These are phyloP conservation scores for Portunus trituberculatus DNA, from an alignment of 1,140 invertebrate genomes.

Conservation along the genomic window DNA sequence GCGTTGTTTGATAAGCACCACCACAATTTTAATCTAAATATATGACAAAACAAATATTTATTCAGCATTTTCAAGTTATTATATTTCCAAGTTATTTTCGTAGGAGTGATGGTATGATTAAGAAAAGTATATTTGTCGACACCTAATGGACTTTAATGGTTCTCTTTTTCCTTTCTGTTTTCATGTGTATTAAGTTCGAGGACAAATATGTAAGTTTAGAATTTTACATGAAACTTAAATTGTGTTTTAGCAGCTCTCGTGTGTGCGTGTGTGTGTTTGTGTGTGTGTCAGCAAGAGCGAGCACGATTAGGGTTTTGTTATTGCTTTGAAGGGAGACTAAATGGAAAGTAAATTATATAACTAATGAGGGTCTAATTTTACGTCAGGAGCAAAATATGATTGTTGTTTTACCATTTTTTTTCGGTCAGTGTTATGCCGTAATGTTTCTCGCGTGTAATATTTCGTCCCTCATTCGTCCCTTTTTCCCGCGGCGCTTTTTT, in stretches of 20 bases:
- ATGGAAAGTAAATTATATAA: slow-evolving; percentile 25
- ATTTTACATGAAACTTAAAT: neutral
- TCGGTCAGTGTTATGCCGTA: neutral
- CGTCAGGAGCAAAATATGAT: neutral
- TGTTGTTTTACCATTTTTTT: neutral
- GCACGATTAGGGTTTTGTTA: neutral
- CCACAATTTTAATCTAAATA: no score
- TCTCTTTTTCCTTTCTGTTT: no score
- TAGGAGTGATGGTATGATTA: no score
- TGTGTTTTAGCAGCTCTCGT: neutral
- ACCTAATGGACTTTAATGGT: no score
- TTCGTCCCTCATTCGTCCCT: neutral
- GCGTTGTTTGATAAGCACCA: no score
- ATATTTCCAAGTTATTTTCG: no score
- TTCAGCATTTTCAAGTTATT: no score
- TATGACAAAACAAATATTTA: no score
- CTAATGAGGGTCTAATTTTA: slow-evolving; percentile 13
- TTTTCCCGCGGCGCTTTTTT: neutral
- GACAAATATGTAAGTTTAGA: neutral
- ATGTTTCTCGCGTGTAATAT: neutral
- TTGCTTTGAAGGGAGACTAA: neutral
- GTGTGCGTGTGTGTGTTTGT: slow-evolving; percentile 2
- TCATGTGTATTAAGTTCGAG: no score
- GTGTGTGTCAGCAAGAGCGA: neutral
- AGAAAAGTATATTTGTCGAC: no score